Base-by-base conservation (phyloP, 2,113 vertebrate species). In the Pollachius pollachius region DNA sequence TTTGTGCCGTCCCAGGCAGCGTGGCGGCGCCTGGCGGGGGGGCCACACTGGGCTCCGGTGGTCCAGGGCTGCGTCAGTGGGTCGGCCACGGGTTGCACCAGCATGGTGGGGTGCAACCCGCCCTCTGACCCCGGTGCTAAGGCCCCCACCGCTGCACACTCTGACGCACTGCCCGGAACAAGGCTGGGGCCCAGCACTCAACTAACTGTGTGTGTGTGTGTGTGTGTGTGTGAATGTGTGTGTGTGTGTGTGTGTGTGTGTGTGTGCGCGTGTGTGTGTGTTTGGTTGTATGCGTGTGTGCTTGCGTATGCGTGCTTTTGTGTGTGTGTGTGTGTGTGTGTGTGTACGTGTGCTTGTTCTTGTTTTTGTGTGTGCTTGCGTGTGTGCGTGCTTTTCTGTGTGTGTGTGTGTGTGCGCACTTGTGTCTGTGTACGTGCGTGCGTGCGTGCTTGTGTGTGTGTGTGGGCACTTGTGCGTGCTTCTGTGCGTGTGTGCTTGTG, bases 1-100 rank as follows among this genome's bases (percentile, higher is more conserved):
- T 86, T 80, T 48, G 60, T 81, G 79, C 83, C 81, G 59, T 59
- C n/a, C 67, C 30, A 75, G 59, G 76, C 67, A 80, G 71, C 78
- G 71, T 64, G 27, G 67, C 62, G 54, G 59, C 34, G 65, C 15
- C 67, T 58, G 52, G 21, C 54, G n/a, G 23, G 61, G 61, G 61
- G 21, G 48, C 37, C 34, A 21, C 30, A 12, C 48, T n/a, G 16
- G 60, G 74, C 58, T 41, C 68, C 76, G 68, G 16, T 17, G 48
- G 63, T 30, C 17, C 48, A 16, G 61, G 52, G 62, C 74, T 69
- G 67, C 74, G 16, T 37, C 30, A 1, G 73, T 71, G 71, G 72
- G 54, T 3, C 65, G 66, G 27, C 75, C 25, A 6, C 37, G 5
- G 21, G n/a, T 58, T 65, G 59, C 54, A 56, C 61, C 37, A 62